Percentiles rank a stretch among this genome's conserved stretches.
phyloP scores from a whole-genome alignment of 2,797 vertebrate species.

The Pogonophryne albipinna region DNA sequence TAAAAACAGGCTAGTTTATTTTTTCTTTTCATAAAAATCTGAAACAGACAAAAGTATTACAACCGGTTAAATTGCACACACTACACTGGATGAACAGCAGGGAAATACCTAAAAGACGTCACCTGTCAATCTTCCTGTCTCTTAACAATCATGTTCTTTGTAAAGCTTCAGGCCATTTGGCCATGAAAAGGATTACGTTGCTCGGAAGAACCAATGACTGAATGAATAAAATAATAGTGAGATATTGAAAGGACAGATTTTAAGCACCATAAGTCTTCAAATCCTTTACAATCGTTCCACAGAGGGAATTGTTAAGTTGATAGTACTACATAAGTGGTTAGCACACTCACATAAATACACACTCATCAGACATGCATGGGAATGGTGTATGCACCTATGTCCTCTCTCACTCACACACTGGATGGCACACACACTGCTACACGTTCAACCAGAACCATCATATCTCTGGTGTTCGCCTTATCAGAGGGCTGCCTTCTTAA shows the following conservation, averaged over 20 bases:
- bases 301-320: constrained; percentile 9
- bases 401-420: constrained; percentile 32
- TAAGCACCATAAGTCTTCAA: constrained; percentile 23
- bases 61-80: neutral
- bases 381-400: constrained; percentile 6
- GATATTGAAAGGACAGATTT: constrained; percentile 49
- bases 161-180: constrained; percentile 12
- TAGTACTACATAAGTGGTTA: neutral
- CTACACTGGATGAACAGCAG: neutral
- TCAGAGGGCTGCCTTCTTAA: constrained; percentile 71
- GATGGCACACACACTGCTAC: constrained; percentile 5
- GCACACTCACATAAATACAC: neutral
- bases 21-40: neutral
- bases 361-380: constrained; percentile 8
- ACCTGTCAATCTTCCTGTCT: constrained; percentile 6
- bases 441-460: constrained; percentile 31
- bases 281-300: constrained; percentile 5
- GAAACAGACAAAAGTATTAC: neutral
- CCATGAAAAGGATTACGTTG: constrained; percentile 38
- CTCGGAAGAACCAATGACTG: constrained; percentile 5
- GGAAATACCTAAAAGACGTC: neutral
- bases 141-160: constrained; percentile 14
- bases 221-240: constrained; percentile 41
- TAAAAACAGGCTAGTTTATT: no score
- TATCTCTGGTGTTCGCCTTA: constrained; percentile 80